Evolutionary conservation across 1,140 invertebrate species (phyloP).

Genomic region (Drosophila fuyamai): DNA sequence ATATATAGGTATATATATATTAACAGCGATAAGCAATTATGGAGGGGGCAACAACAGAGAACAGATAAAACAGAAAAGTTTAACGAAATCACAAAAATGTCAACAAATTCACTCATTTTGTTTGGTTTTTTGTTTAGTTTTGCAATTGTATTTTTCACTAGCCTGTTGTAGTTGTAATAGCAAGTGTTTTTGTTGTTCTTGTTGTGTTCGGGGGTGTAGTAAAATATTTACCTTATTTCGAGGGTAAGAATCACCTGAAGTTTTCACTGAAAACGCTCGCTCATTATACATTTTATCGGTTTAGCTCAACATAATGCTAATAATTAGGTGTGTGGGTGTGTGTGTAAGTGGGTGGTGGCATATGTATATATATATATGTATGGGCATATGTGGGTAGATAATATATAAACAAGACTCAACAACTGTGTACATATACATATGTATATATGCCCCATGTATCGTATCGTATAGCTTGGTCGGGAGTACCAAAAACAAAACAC

Average conservation of each 20-base stretch:
- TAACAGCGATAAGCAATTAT: slow-evolving; percentile 71
- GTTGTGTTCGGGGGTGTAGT: slow-evolving; percentile 41
- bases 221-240: slow-evolving; percentile 80
- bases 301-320: slow-evolving; percentile 72
- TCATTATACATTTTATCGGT: slow-evolving; percentile 51
- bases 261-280: slow-evolving; percentile 81
- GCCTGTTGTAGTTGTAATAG: slow-evolving; percentile 43
- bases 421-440: slow-evolving; percentile 62
- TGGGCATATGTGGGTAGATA: slow-evolving; percentile 46
- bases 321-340: slow-evolving; percentile 45
- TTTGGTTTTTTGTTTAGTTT: slow-evolving; percentile 14
- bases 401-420: slow-evolving; percentile 78
- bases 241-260: slow-evolving; percentile 68
- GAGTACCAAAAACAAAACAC: slow-evolving; percentile 54
- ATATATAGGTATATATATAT: slow-evolving; percentile 12
- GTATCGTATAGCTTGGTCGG: slow-evolving; percentile 33
- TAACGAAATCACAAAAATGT: slow-evolving; percentile 47
- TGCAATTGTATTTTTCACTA: slow-evolving; percentile 72
- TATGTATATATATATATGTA: slow-evolving; percentile 37
- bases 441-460: slow-evolving; percentile 39
- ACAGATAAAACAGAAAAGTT: slow-evolving; percentile 55
- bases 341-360: slow-evolving; percentile 46
- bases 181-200: slow-evolving; percentile 19
- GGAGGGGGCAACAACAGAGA: slow-evolving; percentile 69
- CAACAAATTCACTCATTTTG: slow-evolving; percentile 32